A percentile compares a stretch with the other conserved stretches of the same genome.
phyloP scores from a whole-genome alignment of 2,797 vertebrate genomes.

The Cygnus olor region DNA sequence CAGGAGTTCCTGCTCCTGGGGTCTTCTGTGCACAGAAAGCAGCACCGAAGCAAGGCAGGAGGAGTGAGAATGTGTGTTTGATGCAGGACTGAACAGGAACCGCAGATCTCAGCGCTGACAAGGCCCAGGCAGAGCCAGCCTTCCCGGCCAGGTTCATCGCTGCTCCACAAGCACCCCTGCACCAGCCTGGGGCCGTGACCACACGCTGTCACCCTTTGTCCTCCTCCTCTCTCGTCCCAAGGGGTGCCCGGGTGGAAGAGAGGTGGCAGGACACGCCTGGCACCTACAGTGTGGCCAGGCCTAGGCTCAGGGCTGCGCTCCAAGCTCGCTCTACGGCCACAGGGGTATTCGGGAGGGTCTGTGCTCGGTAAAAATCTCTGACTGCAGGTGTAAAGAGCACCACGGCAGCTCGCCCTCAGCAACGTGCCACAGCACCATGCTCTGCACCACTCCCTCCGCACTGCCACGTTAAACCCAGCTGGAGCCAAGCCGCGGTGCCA shows the following conservation, averaged over 20 bases:
- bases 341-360: background rate
- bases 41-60: background rate
- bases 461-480: slow-evolving; percentile 29
- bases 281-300: rapidly evolving
- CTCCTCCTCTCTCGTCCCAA: background rate
- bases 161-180: background rate
- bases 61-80: background rate
- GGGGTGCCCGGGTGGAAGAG: background rate
- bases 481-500: slow-evolving; percentile 20
- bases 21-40: background rate
- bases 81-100: background rate
- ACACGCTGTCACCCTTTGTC: background rate
- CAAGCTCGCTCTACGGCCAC: background rate
- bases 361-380: background rate
- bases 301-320: background rate
- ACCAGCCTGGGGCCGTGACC: background rate
- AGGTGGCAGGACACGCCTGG: background rate
- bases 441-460: background rate
- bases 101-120: background rate
- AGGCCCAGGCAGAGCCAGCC: background rate
- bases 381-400: slow-evolving; percentile 17
- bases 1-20: background rate
- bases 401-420: background rate
- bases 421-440: background rate
- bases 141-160: background rate